A percentile compares a stretch with the other conserved stretches of the same genome.
Evolutionary conservation across 2,113 vertebrate species (phyloP).

Genomic region (Forbesichthys papilliferus): DNA sequence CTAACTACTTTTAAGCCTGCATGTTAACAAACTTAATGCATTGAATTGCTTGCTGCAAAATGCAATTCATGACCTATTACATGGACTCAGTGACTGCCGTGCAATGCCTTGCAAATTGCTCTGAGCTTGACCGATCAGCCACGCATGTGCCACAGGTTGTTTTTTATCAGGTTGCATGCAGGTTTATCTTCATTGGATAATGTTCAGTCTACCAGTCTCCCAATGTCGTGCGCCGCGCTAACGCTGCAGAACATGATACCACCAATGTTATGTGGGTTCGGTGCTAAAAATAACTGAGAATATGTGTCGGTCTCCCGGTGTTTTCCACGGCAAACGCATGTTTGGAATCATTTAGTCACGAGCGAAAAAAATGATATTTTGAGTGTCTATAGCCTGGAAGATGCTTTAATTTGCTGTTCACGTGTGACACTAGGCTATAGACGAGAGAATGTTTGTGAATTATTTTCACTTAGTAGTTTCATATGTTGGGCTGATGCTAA

Average conservation of each 20-base stretch:
- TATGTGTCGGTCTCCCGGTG: too few relatives aligned
- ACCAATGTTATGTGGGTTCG: background rate
- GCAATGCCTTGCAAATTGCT: background rate
- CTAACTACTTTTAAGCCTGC: too few relatives aligned
- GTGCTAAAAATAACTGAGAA: conserved; percentile 50
- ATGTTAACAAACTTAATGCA: background rate
- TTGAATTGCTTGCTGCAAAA: background rate
- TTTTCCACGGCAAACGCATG: too few relatives aligned
- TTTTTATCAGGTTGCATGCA: background rate
- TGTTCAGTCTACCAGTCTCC: background rate
- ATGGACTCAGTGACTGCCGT: background rate
- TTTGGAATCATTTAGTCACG: too few relatives aligned
- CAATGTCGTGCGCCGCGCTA: background rate
- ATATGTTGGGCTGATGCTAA: too few relatives aligned
- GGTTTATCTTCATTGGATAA: background rate
- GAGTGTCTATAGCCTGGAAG: too few relatives aligned
- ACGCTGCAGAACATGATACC: background rate
- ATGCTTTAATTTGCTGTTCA: too few relatives aligned
- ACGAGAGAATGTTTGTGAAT: too few relatives aligned
- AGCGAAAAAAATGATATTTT: too few relatives aligned
- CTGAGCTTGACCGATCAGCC: background rate
- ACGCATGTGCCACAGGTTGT: conserved; percentile 61
- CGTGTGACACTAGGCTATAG: too few relatives aligned
- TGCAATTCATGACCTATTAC: background rate
- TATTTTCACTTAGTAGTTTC: too few relatives aligned